These are phyloP conservation scores for Phylloscopus collybita DNA, from an alignment of 2,797 vertebrate species.

Conservation along the genomic window DNA sequence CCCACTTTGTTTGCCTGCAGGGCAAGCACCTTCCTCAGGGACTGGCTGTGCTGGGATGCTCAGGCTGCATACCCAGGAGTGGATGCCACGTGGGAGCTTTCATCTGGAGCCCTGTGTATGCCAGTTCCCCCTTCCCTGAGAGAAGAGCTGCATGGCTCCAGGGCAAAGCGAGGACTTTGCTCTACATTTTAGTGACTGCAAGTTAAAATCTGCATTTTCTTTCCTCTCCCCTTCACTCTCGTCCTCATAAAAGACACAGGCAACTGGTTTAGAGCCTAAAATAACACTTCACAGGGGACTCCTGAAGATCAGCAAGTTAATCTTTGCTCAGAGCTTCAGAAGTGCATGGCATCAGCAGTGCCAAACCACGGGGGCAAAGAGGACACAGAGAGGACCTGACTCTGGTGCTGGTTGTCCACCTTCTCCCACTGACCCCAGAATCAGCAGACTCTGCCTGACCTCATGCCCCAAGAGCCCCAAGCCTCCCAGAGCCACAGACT, in stretches of 20 bases:
- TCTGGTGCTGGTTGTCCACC: not conserved
- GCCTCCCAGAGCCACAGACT: not conserved
- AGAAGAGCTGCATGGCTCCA: not conserved
- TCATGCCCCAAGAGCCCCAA: not conserved
- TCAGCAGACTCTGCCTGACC: not conserved
- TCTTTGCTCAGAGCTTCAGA: conserved; percentile 30
- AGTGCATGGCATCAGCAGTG: not conserved
- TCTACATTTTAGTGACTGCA: conserved; percentile 46
- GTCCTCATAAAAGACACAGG: conserved; percentile 52
- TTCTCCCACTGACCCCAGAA: not conserved
- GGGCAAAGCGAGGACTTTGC: conserved; percentile 25
- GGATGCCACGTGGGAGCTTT: conserved; percentile 1
- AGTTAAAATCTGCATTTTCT: conserved; percentile 29
- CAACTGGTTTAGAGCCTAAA: conserved; percentile 64
- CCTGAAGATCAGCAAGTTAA: not conserved
- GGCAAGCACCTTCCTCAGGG: not conserved
- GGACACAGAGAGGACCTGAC: not conserved
- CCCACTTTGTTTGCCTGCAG: conserved; percentile 25
- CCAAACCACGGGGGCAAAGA: not conserved
- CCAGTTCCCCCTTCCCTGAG: not conserved
- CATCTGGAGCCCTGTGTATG: not conserved
- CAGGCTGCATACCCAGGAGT: not conserved
- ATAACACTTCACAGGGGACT: conserved; percentile 62
- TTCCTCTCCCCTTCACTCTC: not conserved
- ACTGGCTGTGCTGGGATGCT: not conserved